These are phyloP conservation scores for Catharus minimus DNA, from an alignment of 2,113 vertebrate species.

Conservation along the genomic window DNA sequence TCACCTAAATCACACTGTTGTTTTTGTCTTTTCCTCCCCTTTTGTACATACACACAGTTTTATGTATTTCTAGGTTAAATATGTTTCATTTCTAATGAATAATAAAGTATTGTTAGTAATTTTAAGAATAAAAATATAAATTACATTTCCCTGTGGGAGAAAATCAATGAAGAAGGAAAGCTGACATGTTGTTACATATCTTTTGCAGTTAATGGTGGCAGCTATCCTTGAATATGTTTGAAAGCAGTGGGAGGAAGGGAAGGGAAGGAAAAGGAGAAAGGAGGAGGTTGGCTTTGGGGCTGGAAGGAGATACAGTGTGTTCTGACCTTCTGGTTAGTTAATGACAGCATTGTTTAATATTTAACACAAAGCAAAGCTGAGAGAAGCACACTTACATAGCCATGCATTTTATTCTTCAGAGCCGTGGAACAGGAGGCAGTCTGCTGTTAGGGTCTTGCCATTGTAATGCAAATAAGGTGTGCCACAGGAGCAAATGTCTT, in stretches of 20 bases:
- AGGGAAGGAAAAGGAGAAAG: neutral
- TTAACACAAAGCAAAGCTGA: neutral
- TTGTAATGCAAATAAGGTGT: conserved; percentile 16
- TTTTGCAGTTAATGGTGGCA: neutral
- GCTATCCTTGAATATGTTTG: neutral
- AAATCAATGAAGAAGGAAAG: neutral
- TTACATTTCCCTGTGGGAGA: neutral
- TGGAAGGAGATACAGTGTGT: conserved; percentile 12
- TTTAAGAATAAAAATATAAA: neutral
- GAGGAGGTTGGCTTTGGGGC: conserved; percentile 19
- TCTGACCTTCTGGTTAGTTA: conserved; percentile 5
- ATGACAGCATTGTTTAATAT: neutral
- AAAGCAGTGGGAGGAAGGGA: neutral
- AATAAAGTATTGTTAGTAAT: neutral
- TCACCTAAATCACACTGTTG: neutral
- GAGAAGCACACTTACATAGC: neutral
- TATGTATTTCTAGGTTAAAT: neutral
- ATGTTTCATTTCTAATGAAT: neutral
- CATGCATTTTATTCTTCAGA: neutral
- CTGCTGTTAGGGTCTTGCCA: neutral
- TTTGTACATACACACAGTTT: neutral
- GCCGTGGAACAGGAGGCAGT: neutral
- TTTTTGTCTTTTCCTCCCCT: conserved; percentile 19
- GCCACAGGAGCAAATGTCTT: conserved; percentile 15
- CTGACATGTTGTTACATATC: neutral